A percentile compares a stretch with the other conserved stretches of the same genome.
Evolutionary conservation across 1,140 invertebrate species (phyloP).

Genomic region (Reticulitermes speratus): DNA sequence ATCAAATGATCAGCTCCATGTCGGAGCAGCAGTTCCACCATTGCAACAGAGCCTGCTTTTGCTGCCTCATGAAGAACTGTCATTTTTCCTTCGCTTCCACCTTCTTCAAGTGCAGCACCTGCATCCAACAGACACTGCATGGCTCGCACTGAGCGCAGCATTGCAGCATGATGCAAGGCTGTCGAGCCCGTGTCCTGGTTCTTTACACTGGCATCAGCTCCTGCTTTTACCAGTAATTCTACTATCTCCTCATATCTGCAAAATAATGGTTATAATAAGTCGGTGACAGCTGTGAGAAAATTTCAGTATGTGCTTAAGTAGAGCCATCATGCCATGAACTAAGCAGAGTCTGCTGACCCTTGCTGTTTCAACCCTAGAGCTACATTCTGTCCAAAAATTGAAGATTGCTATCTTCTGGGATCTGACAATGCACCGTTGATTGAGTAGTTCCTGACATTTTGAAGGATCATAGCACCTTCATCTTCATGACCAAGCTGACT

Average conservation of each 20-base stretch:
- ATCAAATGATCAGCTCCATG: background rate
- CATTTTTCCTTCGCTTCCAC: constrained; percentile 38
- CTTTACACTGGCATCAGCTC: constrained; percentile 39
- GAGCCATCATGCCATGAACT: no score
- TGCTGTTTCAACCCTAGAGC: no score
- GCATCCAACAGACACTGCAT: constrained; percentile 47
- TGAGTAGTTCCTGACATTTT: no score
- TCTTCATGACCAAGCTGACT: no score
- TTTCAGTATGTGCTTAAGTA: background rate
- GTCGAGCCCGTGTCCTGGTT: constrained; percentile 43
- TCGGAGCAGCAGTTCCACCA: constrained; percentile 26
- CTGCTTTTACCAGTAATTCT: constrained; percentile 36
- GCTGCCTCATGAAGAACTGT: constrained; percentile 53
- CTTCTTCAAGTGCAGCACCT: constrained; percentile 44
- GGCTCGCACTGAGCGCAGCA: constrained; percentile 46
- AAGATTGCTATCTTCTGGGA: no score
- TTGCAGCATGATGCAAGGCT: constrained; percentile 52
- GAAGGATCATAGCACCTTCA: no score
- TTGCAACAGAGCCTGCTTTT: constrained; percentile 41
- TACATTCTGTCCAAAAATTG: background rate
- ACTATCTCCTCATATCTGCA: constrained; percentile 38
- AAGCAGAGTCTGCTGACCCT: no score
- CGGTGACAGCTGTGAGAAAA: background rate
- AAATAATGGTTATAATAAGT: background rate
- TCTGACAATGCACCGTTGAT: no score